These are phyloP conservation scores for Lagopus muta DNA, from an alignment of 2,113 vertebrate species.

Conservation along the genomic window DNA sequence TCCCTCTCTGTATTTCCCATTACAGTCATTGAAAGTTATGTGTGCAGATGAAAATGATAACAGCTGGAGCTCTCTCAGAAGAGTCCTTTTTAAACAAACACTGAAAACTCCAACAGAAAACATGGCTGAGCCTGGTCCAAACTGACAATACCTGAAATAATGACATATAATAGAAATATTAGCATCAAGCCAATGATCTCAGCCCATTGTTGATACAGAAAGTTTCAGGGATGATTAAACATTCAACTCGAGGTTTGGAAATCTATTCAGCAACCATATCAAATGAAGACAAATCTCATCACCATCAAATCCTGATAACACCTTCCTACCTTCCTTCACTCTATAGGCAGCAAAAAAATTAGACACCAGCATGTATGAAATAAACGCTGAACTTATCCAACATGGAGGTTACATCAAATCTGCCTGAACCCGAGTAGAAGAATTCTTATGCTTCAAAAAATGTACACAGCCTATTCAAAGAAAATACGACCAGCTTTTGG, in stretches of 20 bases:
- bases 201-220: background rate
- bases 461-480: no score
- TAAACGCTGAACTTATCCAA: background rate
- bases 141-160: background rate
- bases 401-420: background rate
- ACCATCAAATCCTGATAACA: background rate
- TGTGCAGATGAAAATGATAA: slow-evolving; percentile 64
- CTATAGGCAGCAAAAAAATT: background rate
- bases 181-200: background rate
- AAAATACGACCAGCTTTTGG: background rate
- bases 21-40: slow-evolving; percentile 64
- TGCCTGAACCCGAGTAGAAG: background rate
- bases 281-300: background rate
- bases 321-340: background rate
- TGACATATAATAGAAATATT: background rate
- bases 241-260: background rate
- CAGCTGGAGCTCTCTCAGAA: background rate
- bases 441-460: background rate
- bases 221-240: background rate
- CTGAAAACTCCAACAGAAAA: slow-evolving; percentile 22
- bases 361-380: background rate
- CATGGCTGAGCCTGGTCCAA: background rate
- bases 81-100: slow-evolving; percentile 46
- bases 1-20: slow-evolving; percentile 54
- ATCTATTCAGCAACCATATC: background rate